Evolutionary conservation across 2,113 vertebrate genomes (phyloP).

Genomic region (Hypanus sabinus): DNA sequence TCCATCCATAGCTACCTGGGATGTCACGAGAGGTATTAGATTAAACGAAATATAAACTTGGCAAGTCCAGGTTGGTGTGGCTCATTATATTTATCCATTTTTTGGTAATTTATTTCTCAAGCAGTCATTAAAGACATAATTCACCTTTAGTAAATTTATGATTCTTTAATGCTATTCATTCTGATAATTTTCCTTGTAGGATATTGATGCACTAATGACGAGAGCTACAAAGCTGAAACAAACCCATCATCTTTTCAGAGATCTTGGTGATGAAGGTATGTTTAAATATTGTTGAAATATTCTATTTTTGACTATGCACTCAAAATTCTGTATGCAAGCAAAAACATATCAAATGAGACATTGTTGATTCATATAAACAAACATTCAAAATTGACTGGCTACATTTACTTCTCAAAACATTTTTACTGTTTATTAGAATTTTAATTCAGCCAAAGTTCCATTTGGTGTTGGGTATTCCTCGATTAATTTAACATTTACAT

Average conservation of each 20-base stretch:
- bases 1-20: too few relatives aligned
- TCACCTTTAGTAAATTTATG: neutral
- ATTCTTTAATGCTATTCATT: neutral
- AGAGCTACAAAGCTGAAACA: conserved; percentile 58
- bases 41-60: too few relatives aligned
- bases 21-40: too few relatives aligned
- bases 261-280: conserved; percentile 84
- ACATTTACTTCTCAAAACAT: neutral
- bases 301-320: neutral
- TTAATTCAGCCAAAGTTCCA: neutral
- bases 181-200: conserved; percentile 53
- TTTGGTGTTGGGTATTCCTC: neutral
- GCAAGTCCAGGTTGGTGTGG: too few relatives aligned
- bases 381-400: neutral
- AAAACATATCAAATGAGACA: neutral
- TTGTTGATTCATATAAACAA: neutral
- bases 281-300: conserved; percentile 39
- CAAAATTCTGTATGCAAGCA: too few relatives aligned
- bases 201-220: conserved; percentile 62
- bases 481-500: neutral
- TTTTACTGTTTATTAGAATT: neutral
- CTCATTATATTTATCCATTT: neutral
- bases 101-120: neutral
- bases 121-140: neutral
- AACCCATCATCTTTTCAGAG: conserved; percentile 76